These are phyloP conservation scores for Halcyon smyrnensis DNA, from an alignment of 2,797 vertebrate genomes.

Conservation along the genomic window DNA sequence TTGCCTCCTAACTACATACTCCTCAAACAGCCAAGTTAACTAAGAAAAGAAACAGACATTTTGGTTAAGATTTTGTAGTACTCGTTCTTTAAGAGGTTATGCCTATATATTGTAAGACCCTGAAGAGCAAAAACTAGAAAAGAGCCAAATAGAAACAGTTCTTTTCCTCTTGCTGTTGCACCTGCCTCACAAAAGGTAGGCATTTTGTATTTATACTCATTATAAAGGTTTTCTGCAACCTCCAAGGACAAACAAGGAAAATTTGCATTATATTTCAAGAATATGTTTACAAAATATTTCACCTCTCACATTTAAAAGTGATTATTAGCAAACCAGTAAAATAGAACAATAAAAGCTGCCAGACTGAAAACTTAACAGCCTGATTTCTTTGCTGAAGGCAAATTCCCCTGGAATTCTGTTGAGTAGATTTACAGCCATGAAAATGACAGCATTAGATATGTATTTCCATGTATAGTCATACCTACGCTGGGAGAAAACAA, in stretches of 20 bases:
- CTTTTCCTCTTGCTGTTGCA: not conserved
- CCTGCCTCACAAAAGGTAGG: not conserved
- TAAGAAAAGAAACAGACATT: not conserved
- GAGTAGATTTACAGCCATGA: not conserved
- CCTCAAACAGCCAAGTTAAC: not conserved
- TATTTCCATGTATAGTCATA: conserved; percentile 13
- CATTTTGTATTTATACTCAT: not conserved
- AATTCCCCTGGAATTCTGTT: conserved; percentile 36
- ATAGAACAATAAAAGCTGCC: not conserved
- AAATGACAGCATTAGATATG: conserved; percentile 30
- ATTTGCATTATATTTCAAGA: not conserved
- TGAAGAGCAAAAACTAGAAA: not conserved
- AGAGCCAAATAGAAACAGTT: not conserved
- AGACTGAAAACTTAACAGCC: not conserved
- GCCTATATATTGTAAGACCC: not conserved
- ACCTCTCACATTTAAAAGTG: not conserved
- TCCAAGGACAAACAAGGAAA: not conserved
- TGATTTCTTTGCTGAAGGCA: not conserved
- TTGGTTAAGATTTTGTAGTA: not conserved
- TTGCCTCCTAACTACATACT: not conserved
- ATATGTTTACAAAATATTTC: not conserved
- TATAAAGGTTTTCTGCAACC: not conserved
- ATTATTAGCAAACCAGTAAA: not conserved
- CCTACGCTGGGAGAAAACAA: conserved; percentile 27
- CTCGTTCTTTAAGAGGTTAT: not conserved